These are phyloP conservation scores for Drosophila nr. perissopoda DNA, from an alignment of 2,888 invertebrate genomes.

Conservation along the genomic window DNA sequence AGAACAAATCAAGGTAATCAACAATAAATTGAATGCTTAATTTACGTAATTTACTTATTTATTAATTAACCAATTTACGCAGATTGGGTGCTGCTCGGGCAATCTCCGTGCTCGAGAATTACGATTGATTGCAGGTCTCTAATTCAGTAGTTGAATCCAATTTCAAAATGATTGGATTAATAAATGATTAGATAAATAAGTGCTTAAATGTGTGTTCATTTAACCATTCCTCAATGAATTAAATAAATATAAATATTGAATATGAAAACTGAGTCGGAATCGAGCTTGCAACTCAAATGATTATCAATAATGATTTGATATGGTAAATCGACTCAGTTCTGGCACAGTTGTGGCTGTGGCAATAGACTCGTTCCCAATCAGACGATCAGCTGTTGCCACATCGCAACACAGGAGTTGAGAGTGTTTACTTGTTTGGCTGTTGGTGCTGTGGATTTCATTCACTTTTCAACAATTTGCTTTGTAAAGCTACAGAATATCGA, in stretches of 20 bases:
- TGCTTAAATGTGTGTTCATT: neutral
- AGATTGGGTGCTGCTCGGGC: neutral
- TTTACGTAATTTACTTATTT: too few species aligned
- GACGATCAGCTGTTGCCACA: neutral
- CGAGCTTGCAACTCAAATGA: too few species aligned
- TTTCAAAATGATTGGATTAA: neutral
- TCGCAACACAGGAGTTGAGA: neutral
- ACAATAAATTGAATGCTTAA: too few species aligned
- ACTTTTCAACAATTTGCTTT: neutral
- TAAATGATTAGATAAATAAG: too few species aligned
- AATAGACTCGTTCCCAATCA: neutral
- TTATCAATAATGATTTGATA: neutral
- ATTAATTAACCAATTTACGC: neutral
- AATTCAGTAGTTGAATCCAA: neutral
- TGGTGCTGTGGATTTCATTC: neutral
- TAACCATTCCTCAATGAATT: neutral
- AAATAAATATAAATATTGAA: neutral
- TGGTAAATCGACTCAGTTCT: neutral
- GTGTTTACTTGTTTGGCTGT: neutral
- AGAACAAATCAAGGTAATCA: neutral
- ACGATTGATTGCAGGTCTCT: neutral
- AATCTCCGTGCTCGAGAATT: neutral
- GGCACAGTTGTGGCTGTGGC: neutral
- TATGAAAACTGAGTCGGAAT: neutral
- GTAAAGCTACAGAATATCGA: neutral